Base-by-base conservation (phyloP, 2,113 vertebrate genomes). In the Sorex fumeus region DNA sequence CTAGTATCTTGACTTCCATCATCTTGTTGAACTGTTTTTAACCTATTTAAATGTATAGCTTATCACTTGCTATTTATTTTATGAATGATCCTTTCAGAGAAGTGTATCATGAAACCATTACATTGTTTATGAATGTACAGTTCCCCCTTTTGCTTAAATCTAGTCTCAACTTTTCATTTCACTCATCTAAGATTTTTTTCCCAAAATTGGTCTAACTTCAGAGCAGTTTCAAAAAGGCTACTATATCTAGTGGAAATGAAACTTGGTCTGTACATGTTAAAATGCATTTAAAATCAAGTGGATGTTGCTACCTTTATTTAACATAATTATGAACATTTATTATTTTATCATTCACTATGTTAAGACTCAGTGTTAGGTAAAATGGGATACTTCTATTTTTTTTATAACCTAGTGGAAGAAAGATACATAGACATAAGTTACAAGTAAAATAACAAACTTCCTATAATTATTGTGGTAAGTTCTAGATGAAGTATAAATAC, bases 11-110 rank as follows among this genome's bases (percentile, higher is more conserved):
- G 16, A 21, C 57, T 60, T 60, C 21, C 21, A 23, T 60, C 57
- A 60, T 60, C 57, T 6, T 60, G 57, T 19, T 23, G 57, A 60
- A 23, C 57, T 60, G 9, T 53, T 71, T 79, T 69, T 92, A 64
- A 93, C 28, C 66, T 89, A 79, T 66, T 95, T 91, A 78, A 92
- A n/a, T 76, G 60, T 45, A 64, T 83, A 90, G 78, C 80, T 47
- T 87, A 64, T 80, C 25, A 36, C 18, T 45, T 75, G 12, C 11
- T 91, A 70, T 85, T 72, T 57, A 78, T 88, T 95, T 79, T 95
- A 90, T 84, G 57, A n/a, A n/a, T 94, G 2, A 43, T 86, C 93
- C 6, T 94, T 96, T 12, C 19, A 88, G 86, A 57, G n/a, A 45
- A 75, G 28, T 66, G 40, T 15, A 30, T 23, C 10, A 21, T 40